Base-by-base conservation (phyloP, 2,113 vertebrate genomes). In the Otolemur garnettii region DNA sequence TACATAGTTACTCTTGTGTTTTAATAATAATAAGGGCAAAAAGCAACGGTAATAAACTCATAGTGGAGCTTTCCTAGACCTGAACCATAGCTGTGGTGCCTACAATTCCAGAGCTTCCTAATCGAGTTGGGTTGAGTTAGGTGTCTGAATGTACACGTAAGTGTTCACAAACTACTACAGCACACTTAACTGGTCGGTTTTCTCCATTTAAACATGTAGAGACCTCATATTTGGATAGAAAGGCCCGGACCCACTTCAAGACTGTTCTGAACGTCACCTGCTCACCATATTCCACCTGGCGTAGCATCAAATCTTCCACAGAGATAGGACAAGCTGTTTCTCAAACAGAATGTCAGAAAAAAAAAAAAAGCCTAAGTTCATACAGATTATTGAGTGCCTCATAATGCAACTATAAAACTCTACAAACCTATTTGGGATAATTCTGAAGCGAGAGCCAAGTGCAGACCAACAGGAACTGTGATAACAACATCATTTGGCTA, bases 401-500 rank as follows among this genome's bases (percentile, higher is more conserved):
- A 26, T 68, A 94, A 93, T 79, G 90, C 94, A 78, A 60, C 50
- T 30, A 85, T 93, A 79, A 64, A 92, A 79, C 82, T 77, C 94
- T 87, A 78, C 77, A 91, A 97, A 95, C 90, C 92, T 92, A 79
- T 95, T 94, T 72, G 89, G 92, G 42, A 77, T 84, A 75, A 85
- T 85, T 96, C 93, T 95, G 66, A 96, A 79, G 30, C 30, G 5
- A 90, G 93, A 89, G 93, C 97, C 94, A 91, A 89, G 87, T 7
- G 60, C 90, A 85, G 95, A 80, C 93, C 53, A 30, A 81, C 79
- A 90, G 92, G 74, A 97, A 94, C 81, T 68, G 88, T 42, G 90
- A 93, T 96, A 96, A 97, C 90, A 93, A 18, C 80, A 26, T 77
- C 93, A 28, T 90, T 96, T 88, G 96, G 92, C 90, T 85, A 84